Base-by-base conservation (phyloP, 2,113 vertebrate genomes). In the Muntiacus muntjak region DNA sequence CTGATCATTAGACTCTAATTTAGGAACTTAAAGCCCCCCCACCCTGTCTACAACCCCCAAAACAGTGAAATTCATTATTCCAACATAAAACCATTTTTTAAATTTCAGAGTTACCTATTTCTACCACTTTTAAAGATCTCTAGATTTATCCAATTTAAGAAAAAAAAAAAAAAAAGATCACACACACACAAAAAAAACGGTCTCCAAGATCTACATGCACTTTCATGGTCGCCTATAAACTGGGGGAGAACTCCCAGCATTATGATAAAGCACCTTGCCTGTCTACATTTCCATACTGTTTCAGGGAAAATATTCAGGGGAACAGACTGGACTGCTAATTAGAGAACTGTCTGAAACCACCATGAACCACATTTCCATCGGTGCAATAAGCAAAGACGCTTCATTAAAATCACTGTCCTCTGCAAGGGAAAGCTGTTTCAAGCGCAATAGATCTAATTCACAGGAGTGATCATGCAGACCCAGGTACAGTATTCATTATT, bases 391-490 rank as follows among this genome's bases (percentile, higher is more conserved):
- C 96, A 97, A 97, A 98, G 97, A 98, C 97, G 98, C 89, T 97
- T 98, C 97, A 98, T 98, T 98, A 98, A 99, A 99, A 98, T 98
- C 98, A 95, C 98, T 98, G 98, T 98, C 92, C 96, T 98, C 98
- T 64, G 97, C 95, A 98, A 98, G 97, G 92, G 84, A 97, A 94
- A 92, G 95, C 98, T 96, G 97, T 98, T 98, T 98, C 97, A 62
- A 98, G 94, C 1, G 94, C 92, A 95, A 97, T 98, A 98, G 98
- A 98, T 98, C 98, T 98, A 98, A 97, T 97, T 98, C 98, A 97
- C 97, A 96, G 95, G 95, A 98, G 95, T 96, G 98, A 98, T 98
- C 98, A 97, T 93, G 98, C 93, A 97, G 97, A 92, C 97, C 98
- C 95, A 97, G 98, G 98, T 98, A 98, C 96, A 98, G 98, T 81